phyloP scores from a whole-genome alignment of 2,113 vertebrate species.

The western clawed frog (Xenopus tropicalis) region DNA sequence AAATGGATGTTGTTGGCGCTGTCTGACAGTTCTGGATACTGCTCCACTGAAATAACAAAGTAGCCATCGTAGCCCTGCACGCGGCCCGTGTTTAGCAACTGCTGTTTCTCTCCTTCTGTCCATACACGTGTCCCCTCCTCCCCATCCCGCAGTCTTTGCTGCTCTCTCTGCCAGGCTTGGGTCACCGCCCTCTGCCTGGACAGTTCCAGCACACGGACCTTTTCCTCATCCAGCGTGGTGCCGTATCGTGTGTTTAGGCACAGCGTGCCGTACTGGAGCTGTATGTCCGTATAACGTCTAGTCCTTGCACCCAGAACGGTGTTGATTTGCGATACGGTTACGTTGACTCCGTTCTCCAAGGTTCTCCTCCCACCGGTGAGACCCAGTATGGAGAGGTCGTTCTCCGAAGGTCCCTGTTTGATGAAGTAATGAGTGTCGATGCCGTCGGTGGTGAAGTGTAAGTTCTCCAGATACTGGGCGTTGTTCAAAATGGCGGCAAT shows the following conservation, averaged over 20 bases:
- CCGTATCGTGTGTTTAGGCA: conserved; percentile 91
- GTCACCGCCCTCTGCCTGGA: conserved; percentile 82
- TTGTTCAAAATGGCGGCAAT: conserved; percentile 87
- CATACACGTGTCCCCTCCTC: conserved; percentile 90
- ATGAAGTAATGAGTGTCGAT: conserved; percentile 93
- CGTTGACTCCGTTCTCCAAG: conserved; percentile 91
- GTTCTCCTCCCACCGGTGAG: conserved; percentile 89
- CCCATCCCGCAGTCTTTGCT: conserved; percentile 89
- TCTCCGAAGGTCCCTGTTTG: conserved; percentile 83
- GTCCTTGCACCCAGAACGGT: conserved; percentile 85
- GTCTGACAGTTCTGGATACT: conserved; percentile 96
- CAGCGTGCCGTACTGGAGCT: conserved; percentile 78
- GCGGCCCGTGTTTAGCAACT: conserved; percentile 83
- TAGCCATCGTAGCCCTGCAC: conserved; percentile 94
- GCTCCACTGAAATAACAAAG: conserved; percentile 91
- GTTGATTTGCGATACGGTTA: conserved; percentile 95
- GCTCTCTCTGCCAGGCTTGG: conserved; percentile 86
- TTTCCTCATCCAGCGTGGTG: conserved; percentile 88
- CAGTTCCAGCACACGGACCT: conserved; percentile 82
- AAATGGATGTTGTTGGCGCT: conserved; percentile 96
- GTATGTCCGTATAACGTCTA: conserved; percentile 94
- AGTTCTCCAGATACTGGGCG: conserved; percentile 83
- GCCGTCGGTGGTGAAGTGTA: conserved; percentile 88
- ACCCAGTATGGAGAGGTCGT: conserved; percentile 85
- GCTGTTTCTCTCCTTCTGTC: conserved; percentile 94